Evolutionary conservation across 2,888 invertebrate species (phyloP), one percentile per base, ranked within the genome.

Genomic region (Laspeyria flexula): DNA sequence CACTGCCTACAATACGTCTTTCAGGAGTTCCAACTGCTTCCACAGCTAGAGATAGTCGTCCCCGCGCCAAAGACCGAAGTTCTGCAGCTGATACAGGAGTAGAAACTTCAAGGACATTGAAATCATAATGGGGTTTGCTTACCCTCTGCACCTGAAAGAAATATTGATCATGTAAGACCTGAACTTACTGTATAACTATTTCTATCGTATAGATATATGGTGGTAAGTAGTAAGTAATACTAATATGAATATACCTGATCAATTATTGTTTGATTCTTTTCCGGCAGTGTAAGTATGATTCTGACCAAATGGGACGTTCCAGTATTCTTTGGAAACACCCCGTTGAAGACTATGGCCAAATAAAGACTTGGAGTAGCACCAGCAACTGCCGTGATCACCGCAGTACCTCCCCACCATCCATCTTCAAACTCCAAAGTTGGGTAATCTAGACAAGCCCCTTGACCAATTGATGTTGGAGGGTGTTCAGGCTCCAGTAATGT

Each of bases 371-470:
- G 96, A 0, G 96, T 95, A 1, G 96, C 95, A 0, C 96, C 95
- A 9, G 96, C 96, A 0, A 95, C 96, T 0, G 96, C 96, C 0
- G 97, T 96, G 0, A 98, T 95, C 25, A 97, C 95, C 0, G 97
- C 97, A 0, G 97, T 97, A 0, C 97, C 98, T 1, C 97, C 97
- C 97, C 97, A 72, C 96, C 97, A 68, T 92, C 95, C 70, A 93
- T 96, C 56, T 88, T 93, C 94, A 93, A 93, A 83, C 51, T 92
- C 86, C 46, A 84, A 74, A 7, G 77, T 52, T 59, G 86, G 59
- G 88, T 88, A 81, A 91, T 94, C 58, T 85, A 94, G 64, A 93
- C 96, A 71, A 87, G 93, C 66, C 88, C 94, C 86, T 49, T 77
- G 81, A 0, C 84, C 82, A 4, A 46, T 96, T 90, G 71, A 95